phyloP scores from a whole-genome alignment of 2,797 vertebrate species.

The Okamejei kenojei region DNA sequence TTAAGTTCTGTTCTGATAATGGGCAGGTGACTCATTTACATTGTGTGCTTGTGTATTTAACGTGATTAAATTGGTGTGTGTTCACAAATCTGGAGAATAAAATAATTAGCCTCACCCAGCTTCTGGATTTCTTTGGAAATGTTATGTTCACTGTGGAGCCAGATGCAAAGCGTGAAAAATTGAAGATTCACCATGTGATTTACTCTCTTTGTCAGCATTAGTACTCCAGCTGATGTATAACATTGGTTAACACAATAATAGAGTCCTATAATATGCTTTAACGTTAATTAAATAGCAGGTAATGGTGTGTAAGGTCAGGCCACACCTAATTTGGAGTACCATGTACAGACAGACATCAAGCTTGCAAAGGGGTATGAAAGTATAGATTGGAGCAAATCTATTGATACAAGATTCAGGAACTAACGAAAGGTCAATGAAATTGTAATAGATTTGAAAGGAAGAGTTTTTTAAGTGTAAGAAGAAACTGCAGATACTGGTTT shows the following conservation, averaged over 20 bases:
- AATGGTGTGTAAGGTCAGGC: neutral
- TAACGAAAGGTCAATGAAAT: neutral
- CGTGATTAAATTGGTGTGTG: neutral
- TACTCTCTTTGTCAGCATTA: neutral
- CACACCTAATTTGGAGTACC: neutral
- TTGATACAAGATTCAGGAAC: neutral
- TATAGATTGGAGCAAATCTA: neutral
- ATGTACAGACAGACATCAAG: neutral
- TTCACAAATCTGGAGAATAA: neutral
- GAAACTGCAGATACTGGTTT: no score
- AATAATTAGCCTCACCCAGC: conserved; percentile 13
- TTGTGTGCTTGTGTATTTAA: neutral
- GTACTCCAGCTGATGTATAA: neutral
- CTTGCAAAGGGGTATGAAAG: neutral
- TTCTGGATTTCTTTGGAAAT: neutral
- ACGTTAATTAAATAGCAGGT: neutral
- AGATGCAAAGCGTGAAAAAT: neutral
- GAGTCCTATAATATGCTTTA: neutral
- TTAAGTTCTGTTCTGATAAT: neutral
- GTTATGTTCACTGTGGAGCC: neutral
- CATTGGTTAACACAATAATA: neutral
- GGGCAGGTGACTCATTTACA: conserved; percentile 20
- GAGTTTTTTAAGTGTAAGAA: neutral
- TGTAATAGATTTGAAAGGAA: neutral
- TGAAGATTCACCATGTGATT: neutral